These are phyloP conservation scores for Hippoglossus stenolepis DNA, from an alignment of 2,113 vertebrate species.

Conservation along the genomic window DNA sequence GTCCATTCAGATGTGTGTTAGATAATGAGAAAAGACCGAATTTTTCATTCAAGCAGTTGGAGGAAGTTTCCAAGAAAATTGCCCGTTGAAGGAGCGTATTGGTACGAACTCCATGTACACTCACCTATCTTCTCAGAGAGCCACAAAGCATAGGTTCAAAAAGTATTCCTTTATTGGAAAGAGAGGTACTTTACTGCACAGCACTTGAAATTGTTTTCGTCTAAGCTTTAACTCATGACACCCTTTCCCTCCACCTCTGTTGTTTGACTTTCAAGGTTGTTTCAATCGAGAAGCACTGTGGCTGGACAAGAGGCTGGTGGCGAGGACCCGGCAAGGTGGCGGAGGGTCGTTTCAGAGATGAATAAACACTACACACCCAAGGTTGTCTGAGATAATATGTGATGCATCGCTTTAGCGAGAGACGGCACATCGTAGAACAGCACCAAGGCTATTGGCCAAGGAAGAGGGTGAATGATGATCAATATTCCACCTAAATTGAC, in stretches of 20 bases:
- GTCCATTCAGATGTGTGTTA: neutral
- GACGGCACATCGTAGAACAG: slow-evolving; percentile 42
- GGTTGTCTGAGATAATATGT: slow-evolving; percentile 65
- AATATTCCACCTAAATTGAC: slow-evolving; percentile 55
- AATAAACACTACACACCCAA: slow-evolving; percentile 70
- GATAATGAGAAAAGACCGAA: slow-evolving; percentile 1
- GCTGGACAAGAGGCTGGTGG: slow-evolving; percentile 41
- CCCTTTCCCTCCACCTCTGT: slow-evolving; percentile 6
- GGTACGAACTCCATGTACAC: neutral
- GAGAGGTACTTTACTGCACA: slow-evolving; percentile 6
- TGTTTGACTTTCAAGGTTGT: slow-evolving; percentile 69
- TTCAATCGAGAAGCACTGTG: slow-evolving; percentile 17
- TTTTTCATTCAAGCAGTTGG: neutral
- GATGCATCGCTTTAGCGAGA: slow-evolving; percentile 48
- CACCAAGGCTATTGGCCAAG: slow-evolving; percentile 50
- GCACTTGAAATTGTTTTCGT: slow-evolving; percentile 27
- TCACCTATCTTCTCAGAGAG: slow-evolving; percentile 2
- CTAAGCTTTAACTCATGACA: slow-evolving; percentile 30
- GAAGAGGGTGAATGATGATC: slow-evolving; percentile 63
- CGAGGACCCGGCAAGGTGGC: slow-evolving; percentile 41
- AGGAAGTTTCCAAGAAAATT: slow-evolving; percentile 21
- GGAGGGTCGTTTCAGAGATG: slow-evolving; percentile 63
- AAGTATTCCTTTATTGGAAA: slow-evolving; percentile 32
- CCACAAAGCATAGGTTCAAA: slow-evolving; percentile 37
- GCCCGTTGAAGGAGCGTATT: neutral